phyloP scores from a whole-genome alignment of 2,797 vertebrate species.

The Clarias pachynema region DNA sequence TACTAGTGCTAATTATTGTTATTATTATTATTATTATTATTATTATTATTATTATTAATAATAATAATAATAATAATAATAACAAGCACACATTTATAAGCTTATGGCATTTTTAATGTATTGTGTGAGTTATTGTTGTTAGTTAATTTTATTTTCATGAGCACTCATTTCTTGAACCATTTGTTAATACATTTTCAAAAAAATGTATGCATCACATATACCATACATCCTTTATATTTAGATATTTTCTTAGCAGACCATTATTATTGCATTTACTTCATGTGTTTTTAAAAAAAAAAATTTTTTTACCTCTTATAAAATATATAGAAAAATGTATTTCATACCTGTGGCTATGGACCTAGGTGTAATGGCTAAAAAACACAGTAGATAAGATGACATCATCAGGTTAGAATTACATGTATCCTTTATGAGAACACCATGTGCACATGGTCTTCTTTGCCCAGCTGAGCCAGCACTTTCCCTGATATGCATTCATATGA shows the following conservation, averaged over 20 bases:
- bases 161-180: not conserved
- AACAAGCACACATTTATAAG: not conserved
- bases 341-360: not conserved
- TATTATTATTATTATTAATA: no score
- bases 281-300: no score
- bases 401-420: constrained; percentile 3
- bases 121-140: not conserved
- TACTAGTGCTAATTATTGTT: no score
- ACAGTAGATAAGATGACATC: not conserved
- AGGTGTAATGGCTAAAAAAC: not conserved
- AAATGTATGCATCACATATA: no score
- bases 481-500: not conserved
- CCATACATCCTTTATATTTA: not conserved
- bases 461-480: not conserved
- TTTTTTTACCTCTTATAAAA: not conserved
- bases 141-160: not conserved
- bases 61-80: no score
- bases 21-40: no score
- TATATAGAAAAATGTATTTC: not conserved
- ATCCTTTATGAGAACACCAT: not conserved
- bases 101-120: not conserved
- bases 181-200: not conserved
- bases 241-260: not conserved
- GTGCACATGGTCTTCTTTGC: no score
- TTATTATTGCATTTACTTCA: no score